phyloP scores from a whole-genome alignment of 2,797 vertebrate species.

The Anguilla pacifica region DNA sequence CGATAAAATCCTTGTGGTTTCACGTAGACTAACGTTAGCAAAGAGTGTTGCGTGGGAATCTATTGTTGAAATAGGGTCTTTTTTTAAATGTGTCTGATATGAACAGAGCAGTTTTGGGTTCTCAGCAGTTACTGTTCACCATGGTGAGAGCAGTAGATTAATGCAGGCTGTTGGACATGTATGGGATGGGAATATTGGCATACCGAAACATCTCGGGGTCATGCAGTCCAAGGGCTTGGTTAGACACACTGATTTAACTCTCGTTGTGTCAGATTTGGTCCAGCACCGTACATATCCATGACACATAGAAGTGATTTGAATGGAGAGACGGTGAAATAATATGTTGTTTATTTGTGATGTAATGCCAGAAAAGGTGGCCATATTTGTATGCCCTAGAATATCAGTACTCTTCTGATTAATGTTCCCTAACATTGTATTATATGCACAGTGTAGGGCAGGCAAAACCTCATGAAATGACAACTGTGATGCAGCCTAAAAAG shows the following conservation, averaged over 20 bases:
- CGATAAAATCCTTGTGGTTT: background rate
- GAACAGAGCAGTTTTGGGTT: no score
- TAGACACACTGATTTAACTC: no score
- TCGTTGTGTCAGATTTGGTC: no score
- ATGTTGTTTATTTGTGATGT: background rate
- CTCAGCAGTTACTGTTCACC: no score
- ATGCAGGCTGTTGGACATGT: no score
- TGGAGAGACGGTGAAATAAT: background rate
- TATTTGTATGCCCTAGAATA: background rate
- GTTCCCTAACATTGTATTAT: background rate
- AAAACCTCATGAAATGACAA: background rate
- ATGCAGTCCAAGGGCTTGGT: no score
- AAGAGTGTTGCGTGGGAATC: constrained; percentile 27
- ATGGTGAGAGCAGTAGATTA: no score
- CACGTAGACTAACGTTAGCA: background rate
- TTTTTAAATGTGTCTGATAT: background rate
- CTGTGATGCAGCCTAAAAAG: background rate
- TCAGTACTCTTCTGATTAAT: background rate
- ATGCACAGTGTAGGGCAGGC: background rate
- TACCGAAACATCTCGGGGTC: no score
- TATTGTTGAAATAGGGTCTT: constrained; percentile 43
- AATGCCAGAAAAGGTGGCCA: background rate
- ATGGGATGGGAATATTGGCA: no score
- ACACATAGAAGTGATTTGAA: no score
- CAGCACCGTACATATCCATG: no score